These are phyloP conservation scores for Amorpha juglandis DNA, from an alignment of 2,888 invertebrate genomes.

Conservation along the genomic window DNA sequence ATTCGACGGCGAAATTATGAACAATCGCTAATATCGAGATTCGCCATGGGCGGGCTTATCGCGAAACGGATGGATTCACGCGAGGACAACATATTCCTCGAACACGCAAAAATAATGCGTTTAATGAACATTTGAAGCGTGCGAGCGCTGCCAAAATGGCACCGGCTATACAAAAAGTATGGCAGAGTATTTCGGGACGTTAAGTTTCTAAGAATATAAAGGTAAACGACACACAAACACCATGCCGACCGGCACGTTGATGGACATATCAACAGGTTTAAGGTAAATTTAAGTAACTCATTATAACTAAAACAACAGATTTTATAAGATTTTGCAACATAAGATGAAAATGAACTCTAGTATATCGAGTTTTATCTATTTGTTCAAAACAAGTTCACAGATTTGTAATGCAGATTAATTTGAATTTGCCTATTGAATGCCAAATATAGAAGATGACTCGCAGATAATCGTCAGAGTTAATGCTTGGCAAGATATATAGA, in stretches of 20 bases:
- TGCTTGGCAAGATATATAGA: not conserved
- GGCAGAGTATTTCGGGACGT: conserved; percentile 50
- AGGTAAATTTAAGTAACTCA: not conserved
- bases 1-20: conserved; percentile 24
- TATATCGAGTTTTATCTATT: conserved; percentile 20
- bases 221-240: conserved; percentile 55
- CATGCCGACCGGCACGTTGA: not conserved
- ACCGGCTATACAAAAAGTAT: conserved; percentile 43
- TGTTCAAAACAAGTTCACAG: conserved; percentile 43
- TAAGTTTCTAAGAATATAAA: conserved; percentile 53
- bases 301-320: not conserved
- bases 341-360: not conserved
- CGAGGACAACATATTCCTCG: conserved; percentile 15
- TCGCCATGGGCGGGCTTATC: conserved; percentile 1
- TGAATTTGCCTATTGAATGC: conserved; percentile 33
- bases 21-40: conserved; percentile 11
- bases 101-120: conserved; percentile 34
- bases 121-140: conserved; percentile 39
- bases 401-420: conserved; percentile 42
- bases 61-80: conserved; percentile 22
- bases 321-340: not conserved
- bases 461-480: not conserved
- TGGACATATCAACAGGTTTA: not conserved
- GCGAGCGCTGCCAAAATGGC: conserved; percentile 53
- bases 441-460: conserved; percentile 34